These are phyloP conservation scores for Pangasius macronema DNA, from an alignment of 2,797 vertebrate species.

Conservation along the genomic window DNA sequence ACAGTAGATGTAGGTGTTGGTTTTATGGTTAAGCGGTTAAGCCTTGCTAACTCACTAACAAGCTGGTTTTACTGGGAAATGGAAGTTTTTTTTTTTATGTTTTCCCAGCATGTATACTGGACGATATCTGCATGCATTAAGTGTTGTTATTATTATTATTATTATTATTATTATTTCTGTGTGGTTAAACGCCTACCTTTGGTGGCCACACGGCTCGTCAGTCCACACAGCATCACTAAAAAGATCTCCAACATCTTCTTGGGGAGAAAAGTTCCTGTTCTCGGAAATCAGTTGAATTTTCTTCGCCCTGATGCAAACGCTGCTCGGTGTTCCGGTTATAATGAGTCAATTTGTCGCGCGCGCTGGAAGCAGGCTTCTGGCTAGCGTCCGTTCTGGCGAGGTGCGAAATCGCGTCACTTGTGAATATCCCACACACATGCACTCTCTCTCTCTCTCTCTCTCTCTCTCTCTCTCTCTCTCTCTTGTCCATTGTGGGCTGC, in stretches of 20 bases:
- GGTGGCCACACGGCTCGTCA: slow-evolving; percentile 67
- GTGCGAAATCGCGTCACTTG: slow-evolving; percentile 41
- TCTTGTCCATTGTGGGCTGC: slow-evolving; percentile 66
- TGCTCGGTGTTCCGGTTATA: slow-evolving; percentile 36
- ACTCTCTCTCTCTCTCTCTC: background rate
- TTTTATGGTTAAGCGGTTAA: background rate
- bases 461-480: slow-evolving; percentile 24
- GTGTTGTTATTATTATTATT: background rate
- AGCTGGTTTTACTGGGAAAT: background rate
- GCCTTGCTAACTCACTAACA: background rate
- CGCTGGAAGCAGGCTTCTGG: background rate
- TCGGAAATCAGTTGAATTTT: background rate
- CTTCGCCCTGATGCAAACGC: background rate
- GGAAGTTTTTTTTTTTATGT: background rate
- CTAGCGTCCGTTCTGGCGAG: background rate
- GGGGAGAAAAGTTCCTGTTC: slow-evolving; percentile 31
- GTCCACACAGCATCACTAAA: slow-evolving; percentile 75
- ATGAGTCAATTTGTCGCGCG: slow-evolving; percentile 23
- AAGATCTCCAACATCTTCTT: slow-evolving; percentile 72
- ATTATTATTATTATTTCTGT: background rate
- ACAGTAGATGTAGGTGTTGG: background rate
- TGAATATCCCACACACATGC: slow-evolving; percentile 62
- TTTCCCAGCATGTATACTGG: background rate
- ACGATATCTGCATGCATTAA: background rate
- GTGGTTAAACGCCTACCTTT: slow-evolving; percentile 68